These are phyloP conservation scores for Eumeta japonica DNA, from an alignment of 1,140 invertebrate species.

Conservation along the genomic window DNA sequence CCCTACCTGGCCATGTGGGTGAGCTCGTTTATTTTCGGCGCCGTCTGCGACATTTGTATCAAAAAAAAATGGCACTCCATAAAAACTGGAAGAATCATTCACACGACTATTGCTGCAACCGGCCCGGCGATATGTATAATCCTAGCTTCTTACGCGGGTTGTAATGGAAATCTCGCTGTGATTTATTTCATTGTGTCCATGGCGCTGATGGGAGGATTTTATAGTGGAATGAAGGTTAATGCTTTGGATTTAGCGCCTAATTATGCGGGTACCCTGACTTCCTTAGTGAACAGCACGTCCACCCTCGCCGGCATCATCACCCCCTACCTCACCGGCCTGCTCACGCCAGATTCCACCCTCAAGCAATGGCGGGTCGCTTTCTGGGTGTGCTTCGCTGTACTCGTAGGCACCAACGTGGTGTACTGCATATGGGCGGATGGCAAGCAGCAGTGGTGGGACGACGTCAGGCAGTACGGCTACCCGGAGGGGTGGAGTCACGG, in stretches of 20 bases:
- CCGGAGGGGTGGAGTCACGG: constrained; percentile 44
- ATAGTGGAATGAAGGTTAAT: constrained; percentile 71
- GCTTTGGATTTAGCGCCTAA: constrained; percentile 82
- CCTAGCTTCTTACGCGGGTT: constrained; percentile 42
- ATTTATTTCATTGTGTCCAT: constrained; percentile 69
- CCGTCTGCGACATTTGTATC: constrained; percentile 61
- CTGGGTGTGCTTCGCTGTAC: constrained; percentile 75
- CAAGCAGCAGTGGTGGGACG: constrained; percentile 71
- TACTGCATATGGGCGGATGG: constrained; percentile 72
- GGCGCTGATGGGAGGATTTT: constrained; percentile 69
- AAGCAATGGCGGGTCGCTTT: constrained; percentile 79
- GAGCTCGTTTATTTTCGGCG: constrained; percentile 58
- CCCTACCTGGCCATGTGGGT: constrained; percentile 68
- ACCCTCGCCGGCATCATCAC: constrained; percentile 77
- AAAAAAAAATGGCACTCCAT: constrained; percentile 52
- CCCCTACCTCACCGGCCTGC: constrained; percentile 72
- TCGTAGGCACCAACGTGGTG: constrained; percentile 70
- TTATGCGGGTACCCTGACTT: constrained; percentile 80
- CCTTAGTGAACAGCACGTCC: constrained; percentile 80
- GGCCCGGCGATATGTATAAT: constrained; percentile 50
- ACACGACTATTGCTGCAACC: constrained; percentile 58
- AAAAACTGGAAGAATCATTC: constrained; percentile 61
- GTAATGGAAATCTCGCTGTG: constrained; percentile 54
- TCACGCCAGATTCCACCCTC: constrained; percentile 71
- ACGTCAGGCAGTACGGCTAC: constrained; percentile 45